Base-by-base conservation (phyloP, 2,888 invertebrate species). In the Microdon myrmicae region DNA sequence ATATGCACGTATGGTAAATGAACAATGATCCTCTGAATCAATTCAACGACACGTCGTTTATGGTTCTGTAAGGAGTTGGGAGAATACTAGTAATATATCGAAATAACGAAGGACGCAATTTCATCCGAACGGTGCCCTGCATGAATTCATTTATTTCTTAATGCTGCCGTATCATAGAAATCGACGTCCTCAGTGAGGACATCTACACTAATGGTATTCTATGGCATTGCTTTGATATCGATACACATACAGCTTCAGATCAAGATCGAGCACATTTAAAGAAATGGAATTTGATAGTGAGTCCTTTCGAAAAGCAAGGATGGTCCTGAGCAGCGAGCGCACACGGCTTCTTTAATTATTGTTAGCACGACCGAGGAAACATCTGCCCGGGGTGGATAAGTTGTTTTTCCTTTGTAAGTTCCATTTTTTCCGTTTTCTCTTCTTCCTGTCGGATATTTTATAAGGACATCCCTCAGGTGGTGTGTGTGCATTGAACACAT, bases 31-130 rank as follows among this genome's bases (percentile, higher is more conserved):
- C 13, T 3, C 13, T 7, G 43, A 58, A 58, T 58, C 9, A 58
- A 45, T 58, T 45, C 45, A 37, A 34, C 20, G 51, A 58, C 61
- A 61, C 61, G 61, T 61, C 37, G 51, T 37, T 38, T 17, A n/a
- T n/a, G n/a, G n/a, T n/a, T n/a, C n/a, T n/a, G n/a, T n/a, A n/a
- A n/a, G n/a, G n/a, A n/a, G n/a, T n/a, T n/a, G n/a, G n/a, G n/a
- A n/a, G n/a, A n/a, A n/a, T n/a, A n/a, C n/a, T n/a, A n/a, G n/a
- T n/a, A n/a, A n/a, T n/a, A n/a, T n/a, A n/a, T n/a, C n/a, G n/a
- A n/a, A n/a, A n/a, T n/a, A n/a, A n/a, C n/a, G n/a, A n/a, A n/a
- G n/a, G n/a, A n/a, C n/a, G n/a, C n/a, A n/a, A n/a, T n/a, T n/a
- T n/a, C n/a, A n/a, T n/a, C n/a, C n/a, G n/a, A n/a, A n/a, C n/a